Evolutionary conservation across 1,140 invertebrate species (phyloP), one percentile per base, ranked within the genome.

Genomic region (Hyposmocoma kahamanoa): DNA sequence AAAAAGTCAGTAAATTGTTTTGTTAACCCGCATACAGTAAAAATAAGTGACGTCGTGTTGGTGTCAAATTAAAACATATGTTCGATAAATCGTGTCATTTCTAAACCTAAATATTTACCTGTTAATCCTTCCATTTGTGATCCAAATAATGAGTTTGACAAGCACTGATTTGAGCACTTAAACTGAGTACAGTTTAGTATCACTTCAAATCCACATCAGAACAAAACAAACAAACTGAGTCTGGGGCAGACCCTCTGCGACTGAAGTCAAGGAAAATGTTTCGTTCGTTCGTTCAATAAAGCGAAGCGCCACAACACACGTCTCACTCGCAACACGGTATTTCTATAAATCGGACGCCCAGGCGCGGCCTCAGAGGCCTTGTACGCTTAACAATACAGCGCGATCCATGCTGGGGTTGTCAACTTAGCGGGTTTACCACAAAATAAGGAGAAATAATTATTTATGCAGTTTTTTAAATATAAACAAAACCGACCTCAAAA

Each of bases 61-160:
- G 59, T 67, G 65, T 62, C 57, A 55, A 68, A 65, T 69, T 50
- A 50, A 44, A 64, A 68, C 66, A 74, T 67, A 65, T 72, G 53
- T 55, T 51, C 55, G 43, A 66, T 70, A 71, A 68, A 45, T n/a
- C 32, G 15, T 13, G 18, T 11, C 8, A 36, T 17, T 36, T 8
- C 32, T 15, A 36, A 36, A 36, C 28, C 28, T 30, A 30, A 30
- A 13, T 49, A 51, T 67, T 70, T 53, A 78, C 74, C 74, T 78
- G 53, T 69, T 50, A 68, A 41, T 42, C 62, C 54, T 49, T 73
- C 70, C 72, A 78, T 78, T 70, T 67, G 56, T 51, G 53, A 60
- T 62, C 59, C 55, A 50, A 42, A 50, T 53, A 44, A 34, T 36
- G 38, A 17, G 11, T 17, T 15, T 36, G 24, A 26, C 18, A 54